A percentile compares a stretch with the other conserved stretches of the same genome.
Evolutionary conservation across 2,113 vertebrate species (phyloP).

Genomic region (Sander vitreus): DNA sequence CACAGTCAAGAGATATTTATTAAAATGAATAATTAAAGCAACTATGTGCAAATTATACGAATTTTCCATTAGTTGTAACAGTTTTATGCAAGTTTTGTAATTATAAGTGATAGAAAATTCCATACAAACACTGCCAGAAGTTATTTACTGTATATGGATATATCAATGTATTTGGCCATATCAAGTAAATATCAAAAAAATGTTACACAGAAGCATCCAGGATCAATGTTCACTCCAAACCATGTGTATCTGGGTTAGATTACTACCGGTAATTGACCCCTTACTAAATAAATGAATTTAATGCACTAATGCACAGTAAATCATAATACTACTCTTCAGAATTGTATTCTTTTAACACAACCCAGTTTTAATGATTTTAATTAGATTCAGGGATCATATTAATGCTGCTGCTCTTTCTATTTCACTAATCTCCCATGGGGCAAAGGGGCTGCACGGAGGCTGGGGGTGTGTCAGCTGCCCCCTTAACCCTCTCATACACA

Average conservation of each 20-base stretch:
- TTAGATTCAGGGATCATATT: slow-evolving; percentile 42
- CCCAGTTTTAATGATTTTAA: slow-evolving; percentile 27
- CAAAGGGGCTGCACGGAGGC: slow-evolving; percentile 47
- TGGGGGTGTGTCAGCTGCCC: slow-evolving; percentile 61
- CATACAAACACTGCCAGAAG: not conserved
- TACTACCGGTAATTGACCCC: not conserved
- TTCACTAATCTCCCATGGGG: slow-evolving; percentile 67
- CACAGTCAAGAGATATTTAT: not conserved
- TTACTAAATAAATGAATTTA: not conserved
- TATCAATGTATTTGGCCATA: not conserved
- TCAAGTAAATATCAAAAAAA: not conserved
- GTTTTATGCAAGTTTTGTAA: not conserved
- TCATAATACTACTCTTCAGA: not conserved
- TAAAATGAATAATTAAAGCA: not conserved
- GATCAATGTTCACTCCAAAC: not conserved
- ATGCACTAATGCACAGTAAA: not conserved
- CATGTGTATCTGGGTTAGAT: not conserved
- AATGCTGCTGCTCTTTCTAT: slow-evolving; percentile 31
- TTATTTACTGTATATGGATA: not conserved
- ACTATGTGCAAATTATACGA: not conserved
- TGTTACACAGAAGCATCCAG: not conserved
- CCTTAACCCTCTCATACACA: slow-evolving; percentile 52
- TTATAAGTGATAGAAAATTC: not conserved
- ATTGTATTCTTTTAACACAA: slow-evolving; percentile 4
- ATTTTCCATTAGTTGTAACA: not conserved